Percentiles rank a stretch among this genome's conserved stretches.
Evolutionary conservation across 2,797 vertebrate genomes (phyloP).

Genomic region (Chaetophractus vellerosus): DNA sequence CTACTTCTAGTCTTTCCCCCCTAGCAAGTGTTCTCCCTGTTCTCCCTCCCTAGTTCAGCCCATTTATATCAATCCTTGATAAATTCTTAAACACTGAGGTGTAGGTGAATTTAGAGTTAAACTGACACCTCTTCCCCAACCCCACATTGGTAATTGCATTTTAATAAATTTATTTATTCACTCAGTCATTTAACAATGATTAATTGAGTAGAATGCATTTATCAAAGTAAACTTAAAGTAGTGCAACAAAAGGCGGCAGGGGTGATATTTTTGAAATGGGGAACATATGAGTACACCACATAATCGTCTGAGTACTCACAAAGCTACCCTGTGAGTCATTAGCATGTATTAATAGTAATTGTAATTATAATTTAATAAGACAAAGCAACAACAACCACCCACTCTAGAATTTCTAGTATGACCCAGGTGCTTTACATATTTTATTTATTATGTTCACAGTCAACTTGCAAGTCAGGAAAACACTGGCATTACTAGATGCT

Average conservation of each 20-base stretch:
- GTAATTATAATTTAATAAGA: constrained; percentile 47
- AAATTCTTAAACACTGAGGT: neutral
- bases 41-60: neutral
- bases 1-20: neutral
- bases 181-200: neutral
- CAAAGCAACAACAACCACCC: neutral
- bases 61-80: neutral
- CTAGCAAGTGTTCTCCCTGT: neutral
- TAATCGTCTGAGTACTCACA: neutral
- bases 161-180: constrained; percentile 24
- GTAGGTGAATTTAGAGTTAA: neutral
- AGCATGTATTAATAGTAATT: neutral
- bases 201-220: constrained; percentile 7
- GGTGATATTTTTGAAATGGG: constrained; percentile 53
- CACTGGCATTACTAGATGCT: neutral
- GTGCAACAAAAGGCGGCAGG: neutral
- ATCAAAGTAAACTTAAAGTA: constrained; percentile 15
- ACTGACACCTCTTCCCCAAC: too few species aligned
- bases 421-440: too few species aligned
- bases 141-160: neutral
- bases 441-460: constrained; percentile 16
- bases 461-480: constrained; percentile 10
- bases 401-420: neutral
- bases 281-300: neutral
- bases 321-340: constrained; percentile 19